Evolutionary conservation across 2,888 invertebrate genomes (phyloP).

Genomic region (Linyphia triangularis): DNA sequence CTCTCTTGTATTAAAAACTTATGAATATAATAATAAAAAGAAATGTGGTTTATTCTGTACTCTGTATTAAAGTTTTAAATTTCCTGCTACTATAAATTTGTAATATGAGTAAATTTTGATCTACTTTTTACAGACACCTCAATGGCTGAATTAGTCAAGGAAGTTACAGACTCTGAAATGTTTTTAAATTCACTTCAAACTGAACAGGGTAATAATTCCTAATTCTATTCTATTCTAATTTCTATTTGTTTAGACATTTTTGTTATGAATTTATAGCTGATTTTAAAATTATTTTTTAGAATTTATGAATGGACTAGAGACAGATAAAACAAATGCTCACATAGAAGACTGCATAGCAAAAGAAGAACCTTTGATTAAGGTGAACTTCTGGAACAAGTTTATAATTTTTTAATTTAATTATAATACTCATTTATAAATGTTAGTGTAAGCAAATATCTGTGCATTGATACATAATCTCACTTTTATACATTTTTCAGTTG

Average conservation of each 20-base stretch:
- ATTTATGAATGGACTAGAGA: slow-evolving; percentile 93
- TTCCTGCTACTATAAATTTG: background rate
- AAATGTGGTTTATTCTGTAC: background rate
- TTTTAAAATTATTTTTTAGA: slow-evolving; percentile 82
- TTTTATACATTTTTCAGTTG: background rate
- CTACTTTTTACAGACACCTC: slow-evolving; percentile 91
- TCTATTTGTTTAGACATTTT: background rate
- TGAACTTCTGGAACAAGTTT: slow-evolving; percentile 77
- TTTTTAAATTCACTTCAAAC: slow-evolving; percentile 89
- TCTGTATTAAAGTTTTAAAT: too few relatives aligned
- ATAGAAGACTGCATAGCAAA: slow-evolving; percentile 96
- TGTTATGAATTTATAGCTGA: background rate
- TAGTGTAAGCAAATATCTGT: background rate
- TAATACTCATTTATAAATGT: background rate
- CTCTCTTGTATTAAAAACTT: background rate
- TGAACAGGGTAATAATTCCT: slow-evolving; percentile 77
- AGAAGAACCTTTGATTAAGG: slow-evolving; percentile 88
- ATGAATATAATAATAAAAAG: background rate
- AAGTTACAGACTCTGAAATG: slow-evolving; percentile 86
- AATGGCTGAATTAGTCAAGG: slow-evolving; percentile 95
- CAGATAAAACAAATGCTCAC: slow-evolving; percentile 91
- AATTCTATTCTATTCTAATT: background rate
- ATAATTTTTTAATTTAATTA: background rate
- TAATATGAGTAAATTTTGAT: too few relatives aligned
- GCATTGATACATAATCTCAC: background rate